Evolutionary conservation across 2,888 invertebrate genomes (phyloP).

Genomic region (Abrostola tripartita): DNA sequence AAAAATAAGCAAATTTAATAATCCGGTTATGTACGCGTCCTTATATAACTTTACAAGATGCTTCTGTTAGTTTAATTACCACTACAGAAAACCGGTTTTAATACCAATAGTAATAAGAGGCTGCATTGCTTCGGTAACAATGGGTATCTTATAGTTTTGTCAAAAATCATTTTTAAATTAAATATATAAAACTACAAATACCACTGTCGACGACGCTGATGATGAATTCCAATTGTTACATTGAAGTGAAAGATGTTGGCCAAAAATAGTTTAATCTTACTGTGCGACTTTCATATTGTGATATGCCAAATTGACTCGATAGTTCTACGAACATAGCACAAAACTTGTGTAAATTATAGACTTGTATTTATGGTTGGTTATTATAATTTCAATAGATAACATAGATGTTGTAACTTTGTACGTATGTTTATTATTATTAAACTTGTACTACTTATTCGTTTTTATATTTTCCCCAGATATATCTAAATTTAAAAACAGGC

Average conservation of each 20-base stretch:
- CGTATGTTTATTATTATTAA: conserved; percentile 61
- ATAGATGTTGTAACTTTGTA: conserved; percentile 62
- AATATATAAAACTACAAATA: conserved; percentile 28
- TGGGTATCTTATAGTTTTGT: conserved; percentile 35
- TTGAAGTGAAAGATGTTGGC: not conserved
- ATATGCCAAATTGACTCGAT: conserved; percentile 56
- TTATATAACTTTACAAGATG: conserved; percentile 42
- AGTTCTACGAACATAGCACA: conserved; percentile 45
- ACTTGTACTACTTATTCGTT: conserved; percentile 54
- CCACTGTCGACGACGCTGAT: conserved; percentile 17
- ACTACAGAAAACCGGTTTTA: conserved; percentile 12
- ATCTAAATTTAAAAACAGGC: too few relatives aligned
- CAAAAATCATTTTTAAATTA: conserved; percentile 32
- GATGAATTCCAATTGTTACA: conserved; percentile 13
- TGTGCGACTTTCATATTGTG: conserved; percentile 37
- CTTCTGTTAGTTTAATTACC: conserved; percentile 17
- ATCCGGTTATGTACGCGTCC: not conserved
- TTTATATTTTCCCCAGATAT: conserved; percentile 10
- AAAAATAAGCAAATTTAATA: not conserved
- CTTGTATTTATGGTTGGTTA: conserved; percentile 51
- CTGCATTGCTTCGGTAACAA: conserved; percentile 41
- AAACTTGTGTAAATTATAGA: conserved; percentile 46
- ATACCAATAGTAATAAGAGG: conserved; percentile 15
- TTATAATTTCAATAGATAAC: conserved; percentile 57
- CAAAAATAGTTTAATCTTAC: conserved; percentile 20